Percentiles rank a stretch among this genome's conserved stretches.
phyloP scores from a whole-genome alignment of 2,888 invertebrate species.

The Tortricodes alternella region DNA sequence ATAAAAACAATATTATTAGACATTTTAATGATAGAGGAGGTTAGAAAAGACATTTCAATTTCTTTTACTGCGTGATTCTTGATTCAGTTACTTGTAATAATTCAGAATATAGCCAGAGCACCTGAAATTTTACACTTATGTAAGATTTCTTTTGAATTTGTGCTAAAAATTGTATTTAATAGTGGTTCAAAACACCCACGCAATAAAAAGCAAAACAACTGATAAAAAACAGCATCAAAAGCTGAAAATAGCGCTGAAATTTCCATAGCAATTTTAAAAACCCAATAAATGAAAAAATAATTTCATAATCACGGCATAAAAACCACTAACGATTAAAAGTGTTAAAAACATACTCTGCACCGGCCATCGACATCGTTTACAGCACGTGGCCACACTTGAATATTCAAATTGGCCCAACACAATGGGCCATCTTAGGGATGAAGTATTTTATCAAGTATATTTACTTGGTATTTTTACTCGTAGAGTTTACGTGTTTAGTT shows the following conservation, averaged over 20 bases:
- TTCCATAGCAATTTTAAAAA: constrained; percentile 1
- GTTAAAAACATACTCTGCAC: constrained; percentile 35
- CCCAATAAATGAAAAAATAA: constrained; percentile 25
- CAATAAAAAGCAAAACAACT: not conserved
- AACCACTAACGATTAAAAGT: constrained; percentile 25
- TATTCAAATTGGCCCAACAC: constrained; percentile 71
- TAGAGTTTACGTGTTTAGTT: too few species aligned
- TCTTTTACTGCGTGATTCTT: too few species aligned
- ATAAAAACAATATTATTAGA: too few species aligned
- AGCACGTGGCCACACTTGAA: constrained; percentile 66
- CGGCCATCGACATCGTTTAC: constrained; percentile 60
- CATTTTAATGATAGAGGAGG: too few species aligned
- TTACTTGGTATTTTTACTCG: constrained; percentile 5
- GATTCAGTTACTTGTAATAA: too few species aligned
- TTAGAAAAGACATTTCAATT: too few species aligned
- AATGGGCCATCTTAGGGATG: constrained; percentile 44
- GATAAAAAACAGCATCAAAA: too few species aligned
- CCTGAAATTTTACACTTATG: too few species aligned
- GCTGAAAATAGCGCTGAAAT: not conserved
- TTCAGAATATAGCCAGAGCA: too few species aligned
- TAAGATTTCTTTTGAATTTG: too few species aligned
- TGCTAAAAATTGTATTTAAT: too few species aligned
- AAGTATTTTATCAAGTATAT: constrained; percentile 13
- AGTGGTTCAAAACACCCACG: not conserved
- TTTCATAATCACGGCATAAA: constrained; percentile 23